Evolutionary conservation across 2,113 vertebrate genomes (phyloP).

Genomic region (Talpa occidentalis): DNA sequence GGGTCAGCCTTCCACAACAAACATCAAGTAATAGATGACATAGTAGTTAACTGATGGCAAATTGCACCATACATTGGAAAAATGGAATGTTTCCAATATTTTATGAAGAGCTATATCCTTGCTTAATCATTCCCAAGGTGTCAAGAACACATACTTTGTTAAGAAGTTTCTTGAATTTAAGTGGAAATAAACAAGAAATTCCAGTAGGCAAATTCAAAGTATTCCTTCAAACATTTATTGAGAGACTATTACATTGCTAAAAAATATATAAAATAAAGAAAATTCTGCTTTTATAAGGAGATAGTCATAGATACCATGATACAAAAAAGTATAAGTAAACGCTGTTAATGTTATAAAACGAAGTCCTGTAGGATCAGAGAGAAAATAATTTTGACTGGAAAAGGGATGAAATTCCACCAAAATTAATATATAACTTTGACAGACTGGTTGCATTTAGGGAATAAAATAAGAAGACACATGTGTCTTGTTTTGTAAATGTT

Average conservation of each 20-base stretch:
- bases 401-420: neutral
- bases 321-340: neutral
- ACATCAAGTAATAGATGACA: neutral
- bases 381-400: conserved; percentile 21
- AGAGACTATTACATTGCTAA: neutral
- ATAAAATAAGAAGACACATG: neutral
- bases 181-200: neutral
- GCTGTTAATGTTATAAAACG: neutral
- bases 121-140: neutral
- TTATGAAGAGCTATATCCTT: neutral
- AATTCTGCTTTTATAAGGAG: neutral
- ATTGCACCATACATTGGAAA: neutral
- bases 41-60: neutral
- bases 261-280: neutral
- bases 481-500: neutral
- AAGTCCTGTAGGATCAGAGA: neutral
- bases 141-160: neutral
- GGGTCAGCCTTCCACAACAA: neutral
- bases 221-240: neutral
- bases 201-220: neutral
- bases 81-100: neutral
- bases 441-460: neutral
- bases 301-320: neutral
- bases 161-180: neutral
- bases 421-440: neutral